Evolutionary conservation across 2,797 vertebrate species (phyloP), one percentile per base, ranked within the genome.

Genomic region (Sylvilagus floridanus): DNA sequence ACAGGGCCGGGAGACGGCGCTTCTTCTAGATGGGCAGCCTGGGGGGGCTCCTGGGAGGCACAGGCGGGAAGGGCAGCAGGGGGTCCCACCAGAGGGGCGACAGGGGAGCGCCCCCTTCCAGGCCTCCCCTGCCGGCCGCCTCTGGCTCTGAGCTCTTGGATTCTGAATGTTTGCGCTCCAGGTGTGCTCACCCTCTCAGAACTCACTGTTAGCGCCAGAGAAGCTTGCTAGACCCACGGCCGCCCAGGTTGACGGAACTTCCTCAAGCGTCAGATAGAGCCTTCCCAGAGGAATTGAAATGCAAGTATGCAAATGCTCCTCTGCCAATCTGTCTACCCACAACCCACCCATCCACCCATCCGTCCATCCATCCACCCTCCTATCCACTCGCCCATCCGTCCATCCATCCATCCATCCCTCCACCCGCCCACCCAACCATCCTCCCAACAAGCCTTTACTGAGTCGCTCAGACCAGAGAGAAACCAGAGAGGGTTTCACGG

Each of bases 41-140:
- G 11, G 77, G 42, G 42, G 28, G 26, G 24, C 32, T 37, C 17
- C 62, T 2, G 5, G 0, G 69, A 30, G 26, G 13, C 11, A 5
- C 7, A 30, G 66, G 37, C 4, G 22, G 10, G 57, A 13, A 6
- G 60, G 35, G 1, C 3, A 0, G 24, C 2, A 14, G 30, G 14
- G 2, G 26, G 7, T 13, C 30, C 21, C 22, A 4, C 5, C 22
- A 13, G 42, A 42, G 65, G 7, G 1, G 26, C 24, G 35, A 19
- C n/a, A 1, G 0, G 6, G 1, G 1, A 4, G 6, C 2, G 6
- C 26, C 52, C 16, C 11, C 47, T n/a, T 19, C 37, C 7, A 14
- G 26, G 22, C 62, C 30, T 12, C 17, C 21, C 0, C 2, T 37
- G 37, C 37, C 37, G 17, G 13, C 4, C 32, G 5, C 17, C 4